Base-by-base conservation (phyloP, 2,797 vertebrate genomes). In the Gymnodraco acuticeps region DNA sequence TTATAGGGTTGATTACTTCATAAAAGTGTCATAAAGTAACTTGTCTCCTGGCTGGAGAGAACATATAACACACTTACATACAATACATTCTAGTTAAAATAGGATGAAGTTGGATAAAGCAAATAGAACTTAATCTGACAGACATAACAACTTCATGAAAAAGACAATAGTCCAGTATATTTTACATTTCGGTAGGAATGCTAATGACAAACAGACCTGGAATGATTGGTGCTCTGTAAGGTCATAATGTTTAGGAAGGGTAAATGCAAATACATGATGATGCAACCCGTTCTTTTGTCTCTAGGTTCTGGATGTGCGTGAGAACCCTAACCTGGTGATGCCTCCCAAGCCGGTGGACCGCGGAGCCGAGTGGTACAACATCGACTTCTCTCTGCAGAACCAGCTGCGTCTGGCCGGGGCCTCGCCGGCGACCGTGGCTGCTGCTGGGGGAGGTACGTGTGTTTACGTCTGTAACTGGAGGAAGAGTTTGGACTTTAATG, bases 341-440 rank as follows among this genome's bases (percentile, higher is more conserved):
- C 98, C 98, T 0, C 98, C 98, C 0, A 99, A 99, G 82, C 98
- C 98, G 0, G 91, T 94, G 0, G 98, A 99, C 93, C 90, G 82
- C 4, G 90, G 92, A 0, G 94, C 97, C 0, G 97, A 99, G 91
- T 99, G 95, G 95, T 99, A 99, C 96, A 99, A 99, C 94, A 99
- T 99, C 0, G 98, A 99, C 93, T 99, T 99, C 93, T 99, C 98
- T 0, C 94, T 99, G 51, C 98, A 97, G 92, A 99, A 99, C 93
- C 98, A 99, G 90, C 95, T 99, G 27, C 96, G 97, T 19, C 93
- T 99, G 89, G 98, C 98, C 0, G 98, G 98, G 0, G 98, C 98
- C 6, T 99, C 98, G 0, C 96, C 98, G 0, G 98, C 98, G 10
- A 97, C 96, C 0, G 97, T 99, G 0, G 98, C 98, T 0, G 98